Conservation (phyloP, 2,113 vertebrate genomes). For the Coptodon rendalli region DNA sequence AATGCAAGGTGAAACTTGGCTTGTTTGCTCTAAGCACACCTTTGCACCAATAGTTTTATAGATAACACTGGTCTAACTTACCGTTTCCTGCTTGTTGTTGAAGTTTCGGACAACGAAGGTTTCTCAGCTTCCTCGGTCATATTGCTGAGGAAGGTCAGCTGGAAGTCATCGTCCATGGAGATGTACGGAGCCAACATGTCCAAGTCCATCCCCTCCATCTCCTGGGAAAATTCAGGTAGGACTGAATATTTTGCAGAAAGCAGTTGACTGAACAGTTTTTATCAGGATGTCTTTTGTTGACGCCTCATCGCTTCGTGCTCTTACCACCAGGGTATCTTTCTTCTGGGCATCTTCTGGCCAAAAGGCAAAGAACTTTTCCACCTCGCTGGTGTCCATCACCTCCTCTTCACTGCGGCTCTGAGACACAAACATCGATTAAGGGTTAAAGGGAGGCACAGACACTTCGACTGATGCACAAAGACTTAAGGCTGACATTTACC, state of each 20-base stretch:
- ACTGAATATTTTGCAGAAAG: not conserved
- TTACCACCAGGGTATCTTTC: slow-evolving; percentile 33
- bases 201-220: slow-evolving; percentile 71
- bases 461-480: not conserved
- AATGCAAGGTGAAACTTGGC: not conserved
- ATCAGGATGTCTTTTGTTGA: not conserved
- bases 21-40: not conserved
- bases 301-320: not conserved
- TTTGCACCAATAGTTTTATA: not conserved
- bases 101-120: not conserved
- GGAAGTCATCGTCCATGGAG: slow-evolving; percentile 91
- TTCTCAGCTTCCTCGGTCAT: slow-evolving; percentile 10
- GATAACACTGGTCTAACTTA: not conserved
- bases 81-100: slow-evolving; percentile 55
- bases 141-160: slow-evolving; percentile 71
- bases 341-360: slow-evolving; percentile 38
- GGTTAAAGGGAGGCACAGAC: not conserved
- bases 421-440: not conserved
- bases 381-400: slow-evolving; percentile 45
- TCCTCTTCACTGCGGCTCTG: slow-evolving; percentile 27
- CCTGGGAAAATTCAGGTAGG: slow-evolving; percentile 12
- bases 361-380: slow-evolving; percentile 67
- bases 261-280: rapidly evolving
- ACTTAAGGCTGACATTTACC: not conserved
- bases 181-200: slow-evolving; percentile 89